phyloP scores from a whole-genome alignment of 35 echinoderm and acorn worm species.

The Lytechinus pictus region DNA sequence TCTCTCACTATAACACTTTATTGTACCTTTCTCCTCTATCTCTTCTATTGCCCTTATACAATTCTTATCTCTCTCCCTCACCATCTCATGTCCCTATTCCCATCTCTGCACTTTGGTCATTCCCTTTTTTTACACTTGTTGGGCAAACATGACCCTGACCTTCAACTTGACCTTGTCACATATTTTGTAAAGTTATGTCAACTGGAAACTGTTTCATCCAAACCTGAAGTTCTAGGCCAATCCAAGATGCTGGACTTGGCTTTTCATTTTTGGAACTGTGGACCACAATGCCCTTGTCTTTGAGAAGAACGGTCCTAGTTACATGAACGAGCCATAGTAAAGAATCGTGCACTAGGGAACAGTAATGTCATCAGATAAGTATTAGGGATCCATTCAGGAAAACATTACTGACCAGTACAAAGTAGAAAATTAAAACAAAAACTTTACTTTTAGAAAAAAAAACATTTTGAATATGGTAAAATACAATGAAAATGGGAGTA shows the following conservation, averaged over 20 bases:
- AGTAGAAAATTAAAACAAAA: too few species aligned
- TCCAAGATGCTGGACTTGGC: neutral
- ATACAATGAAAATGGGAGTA: too few species aligned
- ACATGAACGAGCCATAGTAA: neutral
- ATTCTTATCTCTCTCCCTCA: neutral
- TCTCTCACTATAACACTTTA: neutral
- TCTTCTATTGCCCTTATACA: neutral
- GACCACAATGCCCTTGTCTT: neutral
- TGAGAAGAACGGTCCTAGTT: neutral
- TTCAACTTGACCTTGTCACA: slow-evolving; percentile 16
- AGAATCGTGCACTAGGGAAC: neutral
- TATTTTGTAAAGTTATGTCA: neutral
- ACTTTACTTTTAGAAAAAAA: too few species aligned
- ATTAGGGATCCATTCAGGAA: too few species aligned
- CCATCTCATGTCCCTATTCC: neutral
- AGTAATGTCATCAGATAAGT: neutral
- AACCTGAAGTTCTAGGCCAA: neutral
- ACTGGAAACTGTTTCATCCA: slow-evolving; percentile 14
- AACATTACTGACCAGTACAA: too few species aligned
- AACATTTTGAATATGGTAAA: too few species aligned
- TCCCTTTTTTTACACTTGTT: slow-evolving; percentile 2
- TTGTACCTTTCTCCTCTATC: neutral
- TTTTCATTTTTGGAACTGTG: neutral
- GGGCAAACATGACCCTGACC: slow-evolving; percentile 16
- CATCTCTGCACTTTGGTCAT: slow-evolving; percentile 15